Evolutionary conservation across 2,113 vertebrate species (phyloP).

Genomic region (Malurus melanocephalus): DNA sequence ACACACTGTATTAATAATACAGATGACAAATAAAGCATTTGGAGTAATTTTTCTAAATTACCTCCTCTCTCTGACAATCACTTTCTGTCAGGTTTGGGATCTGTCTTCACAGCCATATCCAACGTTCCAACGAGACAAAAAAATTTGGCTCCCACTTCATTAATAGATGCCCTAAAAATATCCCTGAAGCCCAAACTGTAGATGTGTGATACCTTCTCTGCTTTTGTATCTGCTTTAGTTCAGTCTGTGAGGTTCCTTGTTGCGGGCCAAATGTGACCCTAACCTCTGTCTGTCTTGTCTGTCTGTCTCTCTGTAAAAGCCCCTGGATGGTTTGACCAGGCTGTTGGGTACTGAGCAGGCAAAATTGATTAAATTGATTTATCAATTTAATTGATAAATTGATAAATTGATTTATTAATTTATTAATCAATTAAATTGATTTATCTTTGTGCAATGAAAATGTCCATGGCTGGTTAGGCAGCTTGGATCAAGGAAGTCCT

Average conservation of each 20-base stretch:
- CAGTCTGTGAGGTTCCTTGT: background rate
- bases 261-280: background rate
- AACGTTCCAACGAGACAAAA: background rate
- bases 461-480: accelerated
- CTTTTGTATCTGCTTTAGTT: background rate
- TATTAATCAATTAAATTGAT: background rate
- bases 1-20: background rate
- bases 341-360: background rate
- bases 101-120: background rate
- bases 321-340: background rate
- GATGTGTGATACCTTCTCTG: background rate
- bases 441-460: background rate
- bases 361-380: background rate
- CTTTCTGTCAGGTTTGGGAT: background rate
- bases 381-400: too few species aligned
- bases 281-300: background rate
- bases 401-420: too few species aligned
- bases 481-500: background rate
- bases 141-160: background rate
- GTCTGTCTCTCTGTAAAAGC: background rate
- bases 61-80: background rate
- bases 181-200: background rate
- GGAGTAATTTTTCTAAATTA: background rate
- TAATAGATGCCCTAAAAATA: background rate
- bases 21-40: background rate